Base-by-base conservation (phyloP, 2,113 vertebrate genomes). In the Carassius gibelio region DNA sequence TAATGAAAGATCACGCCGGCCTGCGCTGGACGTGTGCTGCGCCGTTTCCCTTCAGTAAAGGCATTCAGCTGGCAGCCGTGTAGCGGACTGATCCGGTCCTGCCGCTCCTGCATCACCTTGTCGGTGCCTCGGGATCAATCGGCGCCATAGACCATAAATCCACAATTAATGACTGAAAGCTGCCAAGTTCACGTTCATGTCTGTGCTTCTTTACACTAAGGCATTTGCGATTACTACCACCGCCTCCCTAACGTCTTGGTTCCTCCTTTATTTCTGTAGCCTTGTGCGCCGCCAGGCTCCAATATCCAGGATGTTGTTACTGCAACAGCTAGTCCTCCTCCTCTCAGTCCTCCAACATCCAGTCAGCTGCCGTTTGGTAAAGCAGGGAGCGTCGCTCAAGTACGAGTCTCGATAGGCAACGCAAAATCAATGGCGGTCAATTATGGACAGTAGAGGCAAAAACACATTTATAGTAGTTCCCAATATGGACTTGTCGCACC, bases 41-140 rank as follows among this genome's bases (percentile, higher is more conserved):
- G 85, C 72, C 64, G 85, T 84, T 82, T 61, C 61, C 81, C 36
- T 75, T 34, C 81, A 83, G 85, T 88, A 45, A 85, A 83, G 85
- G 80, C 81, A 75, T 89, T 80, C 83, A 82, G 92, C 90, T 81
- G 81, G 75, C 42, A 30, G 83, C 88, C 82, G 68, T 57, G 45
- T 15, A 83, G 92, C 92, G 89, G 91, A 77, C 45, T 84, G 84
- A 79, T 74, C 34, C 34, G 61, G 83, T 85, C 85, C 90, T 71
- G 86, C 81, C 84, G 81, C 81, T 74, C 91, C 92, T 85, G 93
- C 90, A 91, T 93, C 93, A 91, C 90, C 91, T 93, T 87, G 89
- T 91, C 88, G 81, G 87, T 85, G 77, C 86, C 87, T 87, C 88
- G 85, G 82, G 42, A 90, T 90, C 89, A 89, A 89, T 84, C 87